Conservation (phyloP, 2,888 invertebrate genomes). For the Acleris literana region DNA sequence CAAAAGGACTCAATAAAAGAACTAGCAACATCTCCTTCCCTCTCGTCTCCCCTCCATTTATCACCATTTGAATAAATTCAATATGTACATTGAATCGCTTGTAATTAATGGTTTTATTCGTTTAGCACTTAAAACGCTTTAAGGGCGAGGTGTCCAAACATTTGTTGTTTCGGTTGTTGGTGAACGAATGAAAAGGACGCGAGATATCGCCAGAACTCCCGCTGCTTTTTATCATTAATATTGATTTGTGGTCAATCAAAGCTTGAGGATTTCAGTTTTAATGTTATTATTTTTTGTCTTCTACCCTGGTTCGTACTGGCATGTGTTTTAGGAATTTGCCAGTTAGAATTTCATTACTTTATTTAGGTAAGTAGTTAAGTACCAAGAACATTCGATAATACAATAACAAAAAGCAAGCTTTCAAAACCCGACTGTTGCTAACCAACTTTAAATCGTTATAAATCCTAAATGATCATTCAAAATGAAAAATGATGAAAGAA, state of each 20-base stretch:
- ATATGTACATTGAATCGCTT: constrained; percentile 83
- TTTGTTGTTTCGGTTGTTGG: constrained; percentile 54
- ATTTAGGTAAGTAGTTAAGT: too few species aligned
- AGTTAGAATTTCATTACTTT: not conserved
- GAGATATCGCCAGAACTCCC: constrained; percentile 67
- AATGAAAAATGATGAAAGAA: too few species aligned
- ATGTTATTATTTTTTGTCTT: constrained; percentile 73
- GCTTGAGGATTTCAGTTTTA: constrained; percentile 81
- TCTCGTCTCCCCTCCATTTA: constrained; percentile 78
- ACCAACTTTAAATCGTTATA: too few species aligned
- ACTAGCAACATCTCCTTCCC: constrained; percentile 60
- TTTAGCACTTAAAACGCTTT: constrained; percentile 82
- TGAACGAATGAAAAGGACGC: constrained; percentile 53
- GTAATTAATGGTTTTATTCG: constrained; percentile 84
- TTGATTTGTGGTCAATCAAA: constrained; percentile 85
- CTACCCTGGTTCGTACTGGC: constrained; percentile 45
- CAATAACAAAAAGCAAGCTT: too few species aligned
- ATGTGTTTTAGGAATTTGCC: constrained; percentile 34
- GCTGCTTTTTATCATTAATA: constrained; percentile 82
- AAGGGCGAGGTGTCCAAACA: constrained; percentile 82
- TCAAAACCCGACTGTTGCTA: too few species aligned
- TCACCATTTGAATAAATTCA: constrained; percentile 84
- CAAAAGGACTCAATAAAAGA: constrained; percentile 47
- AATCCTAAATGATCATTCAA: too few species aligned
- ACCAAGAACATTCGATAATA: too few species aligned